Evolutionary conservation across 2,888 invertebrate genomes (phyloP).

Genomic region (Eupithecia subumbrata): DNA sequence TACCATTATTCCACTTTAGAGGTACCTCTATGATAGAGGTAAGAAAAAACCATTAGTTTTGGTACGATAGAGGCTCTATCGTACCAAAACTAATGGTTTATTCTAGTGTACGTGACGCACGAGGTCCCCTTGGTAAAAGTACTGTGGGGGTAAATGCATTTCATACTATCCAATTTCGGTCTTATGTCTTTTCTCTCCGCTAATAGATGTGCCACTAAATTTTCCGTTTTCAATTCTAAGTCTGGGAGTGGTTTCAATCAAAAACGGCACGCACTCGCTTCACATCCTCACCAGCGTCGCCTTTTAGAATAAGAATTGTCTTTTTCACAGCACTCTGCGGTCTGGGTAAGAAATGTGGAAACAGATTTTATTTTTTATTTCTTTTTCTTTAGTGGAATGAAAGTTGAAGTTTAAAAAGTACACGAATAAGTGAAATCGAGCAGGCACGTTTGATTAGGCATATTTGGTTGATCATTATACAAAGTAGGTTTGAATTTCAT

Average conservation of each 20-base stretch:
- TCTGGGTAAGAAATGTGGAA: slow-evolving; percentile 63
- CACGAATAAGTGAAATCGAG: neutral
- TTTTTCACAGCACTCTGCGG: slow-evolving; percentile 77
- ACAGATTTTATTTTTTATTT: slow-evolving; percentile 45
- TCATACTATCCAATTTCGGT: neutral
- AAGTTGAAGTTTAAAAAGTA: neutral
- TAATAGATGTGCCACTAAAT: slow-evolving; percentile 83
- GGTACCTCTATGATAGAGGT: neutral
- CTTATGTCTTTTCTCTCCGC: slow-evolving; percentile 53
- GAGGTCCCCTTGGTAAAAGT: neutral
- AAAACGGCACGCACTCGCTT: slow-evolving; percentile 80
- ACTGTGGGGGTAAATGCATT: neutral
- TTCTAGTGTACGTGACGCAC: neutral
- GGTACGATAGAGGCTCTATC: too few species aligned
- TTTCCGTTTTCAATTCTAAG: slow-evolving; percentile 80
- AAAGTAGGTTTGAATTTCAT: too few species aligned
- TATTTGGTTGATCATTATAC: too few species aligned
- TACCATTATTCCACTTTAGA: neutral
- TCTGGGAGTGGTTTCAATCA: slow-evolving; percentile 79
- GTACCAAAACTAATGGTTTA: neutral
- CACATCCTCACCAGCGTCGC: slow-evolving; percentile 79
- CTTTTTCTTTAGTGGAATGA: neutral
- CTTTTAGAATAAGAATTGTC: slow-evolving; percentile 84
- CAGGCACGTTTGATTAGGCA: neutral
- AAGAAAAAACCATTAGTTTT: too few species aligned